These are phyloP conservation scores for Latrodectus hesperus DNA, from an alignment of 2,888 invertebrate genomes.

Conservation along the genomic window DNA sequence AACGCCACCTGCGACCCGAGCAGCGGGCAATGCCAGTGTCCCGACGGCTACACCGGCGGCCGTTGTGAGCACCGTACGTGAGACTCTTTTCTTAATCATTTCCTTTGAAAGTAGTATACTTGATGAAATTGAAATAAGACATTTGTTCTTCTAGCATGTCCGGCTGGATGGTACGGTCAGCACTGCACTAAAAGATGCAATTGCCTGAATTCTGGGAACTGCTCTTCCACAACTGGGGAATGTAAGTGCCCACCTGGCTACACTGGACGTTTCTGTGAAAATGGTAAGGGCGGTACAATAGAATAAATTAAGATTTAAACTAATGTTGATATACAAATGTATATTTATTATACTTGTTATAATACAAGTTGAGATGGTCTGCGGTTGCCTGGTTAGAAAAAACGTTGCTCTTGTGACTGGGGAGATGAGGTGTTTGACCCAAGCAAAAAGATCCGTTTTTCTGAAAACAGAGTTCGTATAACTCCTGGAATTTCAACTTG, in stretches of 20 bases:
- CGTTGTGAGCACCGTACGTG: slow-evolving; percentile 54
- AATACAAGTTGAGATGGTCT: too few species aligned
- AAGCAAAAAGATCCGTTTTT: too few species aligned
- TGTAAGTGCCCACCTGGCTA: slow-evolving; percentile 48
- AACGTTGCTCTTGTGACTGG: too few species aligned
- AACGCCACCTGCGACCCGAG: slow-evolving; percentile 48
- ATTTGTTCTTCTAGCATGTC: slow-evolving; percentile 26
- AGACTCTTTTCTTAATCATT: neutral
- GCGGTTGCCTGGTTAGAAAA: too few species aligned
- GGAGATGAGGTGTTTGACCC: too few species aligned
- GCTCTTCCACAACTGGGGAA: slow-evolving; percentile 37
- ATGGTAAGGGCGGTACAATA: slow-evolving; percentile 15
- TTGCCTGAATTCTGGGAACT: slow-evolving; percentile 46
- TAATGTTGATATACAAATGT: too few species aligned
- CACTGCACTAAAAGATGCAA: slow-evolving; percentile 44
- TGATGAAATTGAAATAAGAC: neutral
- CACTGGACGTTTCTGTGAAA: slow-evolving; percentile 39
- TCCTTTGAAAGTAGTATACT: neutral
- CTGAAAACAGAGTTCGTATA: too few species aligned
- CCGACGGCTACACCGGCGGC: slow-evolving; percentile 52
- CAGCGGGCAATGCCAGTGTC: slow-evolving; percentile 44
- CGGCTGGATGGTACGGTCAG: slow-evolving; percentile 57
- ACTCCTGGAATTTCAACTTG: too few species aligned
- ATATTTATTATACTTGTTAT: too few species aligned
- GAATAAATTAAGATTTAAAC: too few species aligned